Conservation (phyloP, 2,113 vertebrate genomes). For the Cochlearius cochlearius region DNA sequence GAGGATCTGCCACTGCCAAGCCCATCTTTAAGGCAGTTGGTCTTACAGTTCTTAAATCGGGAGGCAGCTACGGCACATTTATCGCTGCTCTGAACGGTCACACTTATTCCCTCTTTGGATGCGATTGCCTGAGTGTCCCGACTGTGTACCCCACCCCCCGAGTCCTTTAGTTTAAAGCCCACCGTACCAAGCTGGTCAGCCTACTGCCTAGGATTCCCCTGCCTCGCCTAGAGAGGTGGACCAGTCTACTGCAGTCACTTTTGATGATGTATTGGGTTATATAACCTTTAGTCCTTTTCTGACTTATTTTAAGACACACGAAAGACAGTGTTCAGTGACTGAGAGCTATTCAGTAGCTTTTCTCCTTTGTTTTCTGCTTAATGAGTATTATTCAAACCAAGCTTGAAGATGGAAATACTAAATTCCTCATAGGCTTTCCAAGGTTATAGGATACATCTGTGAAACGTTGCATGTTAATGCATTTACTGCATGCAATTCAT, state of each 20-base stretch:
- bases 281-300: background rate
- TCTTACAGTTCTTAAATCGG: no score
- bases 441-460: background rate
- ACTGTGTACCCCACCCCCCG: no score
- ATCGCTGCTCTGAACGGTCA: no score
- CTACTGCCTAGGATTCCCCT: no score
- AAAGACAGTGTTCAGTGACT: background rate
- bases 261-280: background rate
- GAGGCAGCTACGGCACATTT: no score
- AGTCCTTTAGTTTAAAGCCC: no score
- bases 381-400: background rate
- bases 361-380: background rate
- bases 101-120: no score
- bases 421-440: background rate
- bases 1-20: no score
- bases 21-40: no score
- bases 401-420: background rate
- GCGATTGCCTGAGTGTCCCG: no score
- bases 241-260: background rate
- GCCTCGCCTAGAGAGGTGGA: no score
- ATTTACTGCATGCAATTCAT: background rate
- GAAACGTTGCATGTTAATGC: background rate
- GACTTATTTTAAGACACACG: background rate
- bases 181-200: no score
- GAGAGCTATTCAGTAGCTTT: background rate